A percentile compares a stretch with the other conserved stretches of the same genome.
Evolutionary conservation across 2,888 invertebrate species (phyloP).

Genomic region (Julus scandinavius): DNA sequence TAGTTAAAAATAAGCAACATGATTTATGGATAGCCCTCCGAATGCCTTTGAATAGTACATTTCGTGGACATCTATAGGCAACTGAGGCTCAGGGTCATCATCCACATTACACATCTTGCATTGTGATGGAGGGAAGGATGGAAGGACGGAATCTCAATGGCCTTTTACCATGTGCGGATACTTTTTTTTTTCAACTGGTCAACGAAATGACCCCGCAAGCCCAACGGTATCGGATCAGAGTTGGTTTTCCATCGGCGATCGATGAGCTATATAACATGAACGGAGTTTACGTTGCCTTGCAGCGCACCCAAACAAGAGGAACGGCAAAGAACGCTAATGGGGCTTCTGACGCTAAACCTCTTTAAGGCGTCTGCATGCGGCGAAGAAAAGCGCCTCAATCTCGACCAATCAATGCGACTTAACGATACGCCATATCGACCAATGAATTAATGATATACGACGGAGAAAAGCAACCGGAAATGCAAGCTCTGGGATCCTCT

Average conservation of each 20-base stretch:
- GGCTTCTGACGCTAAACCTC: conserved; percentile 34
- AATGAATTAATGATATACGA: not conserved
- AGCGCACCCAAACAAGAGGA: not conserved
- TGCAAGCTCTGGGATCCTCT: too few species aligned
- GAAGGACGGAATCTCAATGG: not conserved
- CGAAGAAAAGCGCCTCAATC: not conserved
- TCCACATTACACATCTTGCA: not conserved
- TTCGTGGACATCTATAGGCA: too few species aligned
- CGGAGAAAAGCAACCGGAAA: not conserved
- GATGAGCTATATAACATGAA: not conserved
- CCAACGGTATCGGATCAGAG: not conserved
- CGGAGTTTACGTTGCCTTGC: not conserved
- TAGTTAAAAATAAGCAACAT: too few species aligned
- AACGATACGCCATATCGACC: conserved; percentile 4
- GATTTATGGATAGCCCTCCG: too few species aligned
- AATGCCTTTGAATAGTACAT: too few species aligned
- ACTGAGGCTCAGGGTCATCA: too few species aligned
- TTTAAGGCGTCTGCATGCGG: not conserved
- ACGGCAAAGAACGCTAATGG: not conserved
- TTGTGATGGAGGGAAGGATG: not conserved
- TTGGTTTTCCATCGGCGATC: not conserved
- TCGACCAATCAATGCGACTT: conserved; percentile 16
- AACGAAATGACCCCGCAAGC: not conserved
- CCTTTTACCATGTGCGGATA: not conserved
- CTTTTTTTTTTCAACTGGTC: conserved; percentile 8